Base-by-base conservation (phyloP, 2,888 invertebrate genomes). In the Pseudanteris insignis region DNA sequence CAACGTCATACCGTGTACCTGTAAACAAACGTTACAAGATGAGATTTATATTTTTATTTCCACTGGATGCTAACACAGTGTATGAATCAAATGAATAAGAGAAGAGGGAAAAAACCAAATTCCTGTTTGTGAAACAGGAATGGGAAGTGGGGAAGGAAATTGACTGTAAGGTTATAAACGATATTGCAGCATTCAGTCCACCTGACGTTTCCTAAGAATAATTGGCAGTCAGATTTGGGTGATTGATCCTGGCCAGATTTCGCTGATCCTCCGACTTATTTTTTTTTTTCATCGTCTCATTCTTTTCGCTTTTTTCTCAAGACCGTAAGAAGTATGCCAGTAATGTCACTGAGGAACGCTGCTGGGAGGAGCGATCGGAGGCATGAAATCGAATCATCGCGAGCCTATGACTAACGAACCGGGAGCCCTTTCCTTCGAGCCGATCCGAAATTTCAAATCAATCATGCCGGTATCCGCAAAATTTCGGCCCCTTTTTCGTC, bases 1-100 rank as follows among this genome's bases (percentile, higher is more conserved):
- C 47, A 77, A 44, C 32, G 78, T 73, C 72, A 77, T 70, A 18
- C 89, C 89, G 80, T 89, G 89, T 66, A 89, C 89, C 86, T 85
- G 76, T 10, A 38, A 48, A 41, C 26, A 36, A 33, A 26, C 37
- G 24, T 12, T 8, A n/a, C n/a, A n/a, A n/a, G n/a, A n/a, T n/a
- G n/a, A n/a, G n/a, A n/a, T n/a, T n/a, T n/a, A n/a, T n/a, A n/a
- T n/a, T n/a, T n/a, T n/a, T n/a, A n/a, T n/a, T n/a, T n/a, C n/a
- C n/a, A n/a, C n/a, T n/a, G n/a, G n/a, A n/a, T n/a, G n/a, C n/a
- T n/a, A n/a, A n/a, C n/a, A n/a, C n/a, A n/a, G n/a, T n/a, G n/a
- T n/a, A n/a, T n/a, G n/a, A n/a, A n/a, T n/a, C n/a, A n/a, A n/a
- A n/a, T n/a, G n/a, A n/a, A n/a, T n/a, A n/a, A n/a, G n/a, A n/a